Evolutionary conservation across 2,888 invertebrate species (phyloP), one percentile per base, ranked within the genome.

Genomic region (Epistrophella euchroma): DNA sequence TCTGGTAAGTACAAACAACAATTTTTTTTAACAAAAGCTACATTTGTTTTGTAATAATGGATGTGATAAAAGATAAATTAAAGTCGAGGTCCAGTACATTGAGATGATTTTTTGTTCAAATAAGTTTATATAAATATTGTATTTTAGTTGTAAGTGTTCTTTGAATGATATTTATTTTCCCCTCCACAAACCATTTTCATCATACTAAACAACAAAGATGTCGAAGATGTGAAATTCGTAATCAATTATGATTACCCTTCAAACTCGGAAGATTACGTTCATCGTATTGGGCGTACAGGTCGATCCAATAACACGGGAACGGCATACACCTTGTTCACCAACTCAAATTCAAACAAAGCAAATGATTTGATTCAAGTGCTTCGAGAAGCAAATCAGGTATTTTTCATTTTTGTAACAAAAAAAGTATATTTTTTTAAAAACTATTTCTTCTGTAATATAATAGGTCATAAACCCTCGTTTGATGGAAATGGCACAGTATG

Each of bases 221-320:
- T 99, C 93, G 98, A 98, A 93, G 99, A 99, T 94, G 98, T 99
- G 92, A 98, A 98, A 94, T 98, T 97, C 95, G 99, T 99, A 90
- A 98, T 99, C 94, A 99, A 99, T 95, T 98, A 97, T 94, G 99
- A 99, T 93, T 99, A 98, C 93, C 99, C 99, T 77, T 97, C 97
- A 92, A 97, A 97, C 93, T 98, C 98, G 4, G 99, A 99, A 93
- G 99, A 99, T 93, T 99, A 99, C 93, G 98, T 99, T 60, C 93
- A 92, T 89, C 96, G 99, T 88, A 99, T 99, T 91, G 99, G 99
- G 37, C 96, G 99, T 89, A 99, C 99, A 40, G 99, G 98, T 62
- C 96, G 99, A 76, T 97, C 97, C 37, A 96, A 97, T 91, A 96
- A 97, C 90, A 98, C 97, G 52, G 98, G 98, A 89, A 98, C 98